These are phyloP conservation scores for Noctua janthe DNA, from an alignment of 2,888 invertebrate genomes.

Conservation along the genomic window DNA sequence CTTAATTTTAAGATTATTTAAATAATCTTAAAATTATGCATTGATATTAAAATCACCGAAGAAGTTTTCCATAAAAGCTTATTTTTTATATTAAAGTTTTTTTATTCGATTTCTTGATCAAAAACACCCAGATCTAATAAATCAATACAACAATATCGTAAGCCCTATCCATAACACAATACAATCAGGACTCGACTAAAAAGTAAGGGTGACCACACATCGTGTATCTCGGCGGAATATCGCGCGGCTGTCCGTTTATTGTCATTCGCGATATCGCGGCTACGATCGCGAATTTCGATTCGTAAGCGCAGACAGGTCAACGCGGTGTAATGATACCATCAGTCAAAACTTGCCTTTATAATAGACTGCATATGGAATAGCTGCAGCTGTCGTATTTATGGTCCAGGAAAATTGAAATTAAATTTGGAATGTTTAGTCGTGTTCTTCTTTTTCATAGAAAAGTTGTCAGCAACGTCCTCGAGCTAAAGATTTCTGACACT, in stretches of 20 bases:
- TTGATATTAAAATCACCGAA: not conserved
- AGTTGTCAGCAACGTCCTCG: not conserved
- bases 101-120: not conserved
- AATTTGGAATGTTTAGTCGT: not conserved
- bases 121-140: constrained; percentile 27
- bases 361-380: constrained; percentile 34
- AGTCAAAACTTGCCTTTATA: constrained; percentile 73
- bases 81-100: not conserved
- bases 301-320: constrained; percentile 77
- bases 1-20: not conserved
- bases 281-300: constrained; percentile 79
- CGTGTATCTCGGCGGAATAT: constrained; percentile 79
- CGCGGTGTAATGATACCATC: constrained; percentile 79
- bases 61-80: not conserved
- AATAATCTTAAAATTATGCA: too few relatives aligned
- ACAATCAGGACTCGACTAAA: constrained; percentile 87
- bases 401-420: not conserved
- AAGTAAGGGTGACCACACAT: constrained; percentile 85
- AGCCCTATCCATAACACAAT: constrained; percentile 83
- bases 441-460: not conserved
- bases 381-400: not conserved
- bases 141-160: constrained; percentile 49
- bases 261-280: constrained; percentile 82
- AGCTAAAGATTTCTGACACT: not conserved
- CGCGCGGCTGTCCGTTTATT: constrained; percentile 83